Percentiles rank a stretch among this genome's conserved stretches.
phyloP scores from a whole-genome alignment of 2,888 invertebrate species.

The Rotaria macrura region DNA sequence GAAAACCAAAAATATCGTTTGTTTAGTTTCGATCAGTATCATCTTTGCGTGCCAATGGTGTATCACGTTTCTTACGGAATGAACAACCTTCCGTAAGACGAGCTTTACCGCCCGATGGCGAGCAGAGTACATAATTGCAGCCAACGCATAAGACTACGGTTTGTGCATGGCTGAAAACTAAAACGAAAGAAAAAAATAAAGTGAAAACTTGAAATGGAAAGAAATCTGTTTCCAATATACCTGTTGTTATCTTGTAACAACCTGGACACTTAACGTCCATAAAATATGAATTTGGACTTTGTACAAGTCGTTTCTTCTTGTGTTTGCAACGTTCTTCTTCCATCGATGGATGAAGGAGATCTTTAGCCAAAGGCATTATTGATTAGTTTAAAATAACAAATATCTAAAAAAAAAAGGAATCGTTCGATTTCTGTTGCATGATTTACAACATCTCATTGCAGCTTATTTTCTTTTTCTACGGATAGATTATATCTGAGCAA shows the following conservation, averaged over 20 bases:
- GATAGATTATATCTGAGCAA: neutral
- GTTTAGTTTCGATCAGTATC: neutral
- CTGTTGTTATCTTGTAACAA: slow-evolving; percentile 37
- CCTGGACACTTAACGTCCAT: slow-evolving; percentile 99
- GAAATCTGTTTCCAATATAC: neutral
- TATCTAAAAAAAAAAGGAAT: neutral
- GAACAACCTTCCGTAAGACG: slow-evolving; percentile 76
- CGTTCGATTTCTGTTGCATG: neutral
- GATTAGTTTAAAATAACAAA: neutral
- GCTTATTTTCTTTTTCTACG: neutral
- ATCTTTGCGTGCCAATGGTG: neutral
- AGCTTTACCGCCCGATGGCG: slow-evolving; percentile 96
- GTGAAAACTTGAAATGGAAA: neutral
- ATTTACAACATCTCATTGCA: neutral
- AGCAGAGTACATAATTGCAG: slow-evolving; percentile 92
- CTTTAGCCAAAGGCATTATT: slow-evolving; percentile 66
- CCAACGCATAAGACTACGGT: slow-evolving; percentile 95
- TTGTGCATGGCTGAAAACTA: slow-evolving; percentile 95
- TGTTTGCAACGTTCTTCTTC: slow-evolving; percentile 88
- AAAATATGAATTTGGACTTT: slow-evolving; percentile 97
- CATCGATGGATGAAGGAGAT: slow-evolving; percentile 84
- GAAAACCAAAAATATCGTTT: neutral
- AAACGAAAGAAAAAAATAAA: neutral
- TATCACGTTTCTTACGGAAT: slow-evolving; percentile 10
- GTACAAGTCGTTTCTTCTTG: slow-evolving; percentile 91